These are phyloP conservation scores for Malaclemys terrapin DNA, from an alignment of 2,113 vertebrate genomes.

Conservation along the genomic window DNA sequence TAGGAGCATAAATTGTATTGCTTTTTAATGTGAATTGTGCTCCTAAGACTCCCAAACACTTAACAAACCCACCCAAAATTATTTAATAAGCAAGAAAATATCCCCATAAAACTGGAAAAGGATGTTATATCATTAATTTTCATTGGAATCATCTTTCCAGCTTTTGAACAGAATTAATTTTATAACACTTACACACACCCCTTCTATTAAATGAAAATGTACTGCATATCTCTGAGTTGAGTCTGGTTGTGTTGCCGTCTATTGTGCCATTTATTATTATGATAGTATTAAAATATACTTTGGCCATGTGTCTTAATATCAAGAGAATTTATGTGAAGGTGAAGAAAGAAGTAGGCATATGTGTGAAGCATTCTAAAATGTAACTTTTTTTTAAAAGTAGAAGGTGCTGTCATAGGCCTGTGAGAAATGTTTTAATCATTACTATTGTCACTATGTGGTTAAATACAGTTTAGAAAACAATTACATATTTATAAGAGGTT, in stretches of 20 bases:
- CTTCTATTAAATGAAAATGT: neutral
- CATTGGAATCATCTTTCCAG: neutral
- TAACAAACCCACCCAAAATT: neutral
- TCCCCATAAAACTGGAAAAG: neutral
- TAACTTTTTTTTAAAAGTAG: neutral
- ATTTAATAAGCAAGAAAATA: neutral
- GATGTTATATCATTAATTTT: neutral
- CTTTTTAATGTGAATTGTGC: neutral
- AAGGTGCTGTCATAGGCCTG: neutral
- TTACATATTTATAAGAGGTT: neutral
- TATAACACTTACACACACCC: neutral
- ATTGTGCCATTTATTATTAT: neutral
- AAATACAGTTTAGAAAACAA: neutral
- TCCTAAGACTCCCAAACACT: neutral
- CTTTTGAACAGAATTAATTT: neutral
- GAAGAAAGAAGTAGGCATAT: neutral
- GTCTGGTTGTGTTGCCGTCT: neutral
- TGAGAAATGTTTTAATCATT: neutral
- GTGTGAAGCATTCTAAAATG: rapidly evolving
- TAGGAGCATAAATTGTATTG: neutral
- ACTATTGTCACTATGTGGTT: neutral
- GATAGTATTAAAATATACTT: neutral
- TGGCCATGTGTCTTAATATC: rapidly evolving
- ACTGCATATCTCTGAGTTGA: neutral
- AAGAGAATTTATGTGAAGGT: neutral